A percentile compares a stretch with the other conserved stretches of the same genome.
phyloP scores from a whole-genome alignment of 2,113 vertebrate genomes.

The Grallaria varia region DNA sequence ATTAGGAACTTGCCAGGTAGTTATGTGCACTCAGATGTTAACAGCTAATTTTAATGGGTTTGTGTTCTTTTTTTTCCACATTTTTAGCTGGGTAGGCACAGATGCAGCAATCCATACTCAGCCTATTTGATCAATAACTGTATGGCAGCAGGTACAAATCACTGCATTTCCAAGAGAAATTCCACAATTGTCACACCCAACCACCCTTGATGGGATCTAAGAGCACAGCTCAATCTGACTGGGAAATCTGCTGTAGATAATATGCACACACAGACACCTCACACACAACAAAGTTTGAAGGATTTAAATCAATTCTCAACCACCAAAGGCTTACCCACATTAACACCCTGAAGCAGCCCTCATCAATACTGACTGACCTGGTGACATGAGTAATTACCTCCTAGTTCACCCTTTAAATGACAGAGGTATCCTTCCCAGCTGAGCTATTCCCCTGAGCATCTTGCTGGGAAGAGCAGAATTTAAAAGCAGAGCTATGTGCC shows the following conservation, averaged over 20 bases:
- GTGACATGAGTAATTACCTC: constrained; percentile 43
- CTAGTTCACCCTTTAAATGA: constrained; percentile 46
- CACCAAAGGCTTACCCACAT: background rate
- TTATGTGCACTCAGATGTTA: background rate
- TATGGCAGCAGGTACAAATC: background rate
- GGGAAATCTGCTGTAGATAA: background rate
- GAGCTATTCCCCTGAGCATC: constrained; percentile 21
- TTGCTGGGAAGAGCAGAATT: background rate
- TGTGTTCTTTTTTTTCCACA: background rate
- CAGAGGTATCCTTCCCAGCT: background rate
- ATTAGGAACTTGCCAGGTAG: background rate
- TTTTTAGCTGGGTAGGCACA: background rate
- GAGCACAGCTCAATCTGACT: background rate
- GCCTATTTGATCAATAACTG: background rate
- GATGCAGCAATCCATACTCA: background rate
- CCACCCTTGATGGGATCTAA: background rate
- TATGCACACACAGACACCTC: background rate
- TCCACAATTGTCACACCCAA: background rate
- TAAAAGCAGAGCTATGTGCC: background rate
- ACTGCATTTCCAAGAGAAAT: background rate
- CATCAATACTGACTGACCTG: constrained; percentile 15
- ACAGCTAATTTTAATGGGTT: background rate
- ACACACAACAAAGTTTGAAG: background rate
- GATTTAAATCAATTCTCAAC: constrained; percentile 2
- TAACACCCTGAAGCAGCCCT: background rate